Conservation (phyloP, 2,113 vertebrate species). For the Strigops habroptila region DNA sequence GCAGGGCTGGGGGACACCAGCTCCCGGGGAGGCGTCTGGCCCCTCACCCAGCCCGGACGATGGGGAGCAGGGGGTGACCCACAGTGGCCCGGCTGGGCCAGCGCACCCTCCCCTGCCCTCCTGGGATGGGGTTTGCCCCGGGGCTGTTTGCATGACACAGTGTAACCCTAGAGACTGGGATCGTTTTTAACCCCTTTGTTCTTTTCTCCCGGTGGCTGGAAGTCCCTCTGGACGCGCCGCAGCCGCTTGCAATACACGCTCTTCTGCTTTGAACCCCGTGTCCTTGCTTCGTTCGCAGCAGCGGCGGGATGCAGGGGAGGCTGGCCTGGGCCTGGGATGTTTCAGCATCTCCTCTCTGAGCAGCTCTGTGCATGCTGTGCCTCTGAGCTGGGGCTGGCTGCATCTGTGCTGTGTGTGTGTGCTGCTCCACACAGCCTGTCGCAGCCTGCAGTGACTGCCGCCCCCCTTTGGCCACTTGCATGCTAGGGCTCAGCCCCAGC, state of each 20-base stretch:
- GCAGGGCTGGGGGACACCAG: neutral
- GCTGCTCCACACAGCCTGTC: neutral
- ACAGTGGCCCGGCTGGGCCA: neutral
- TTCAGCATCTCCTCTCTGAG: neutral
- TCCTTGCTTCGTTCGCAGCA: constrained; percentile 46
- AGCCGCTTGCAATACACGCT: constrained; percentile 66
- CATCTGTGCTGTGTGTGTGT: rapidly evolving
- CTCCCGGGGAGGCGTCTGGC: rapidly evolving
- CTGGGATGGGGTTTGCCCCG: neutral
- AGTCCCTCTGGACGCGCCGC: neutral
- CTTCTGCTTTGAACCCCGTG: constrained; percentile 57
- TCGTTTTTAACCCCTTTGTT: constrained; percentile 56
- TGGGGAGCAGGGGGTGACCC: neutral
- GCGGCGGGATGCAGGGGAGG: rapidly evolving
- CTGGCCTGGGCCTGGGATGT: neutral
- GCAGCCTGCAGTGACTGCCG: neutral
- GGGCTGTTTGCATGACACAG: constrained; percentile 62
- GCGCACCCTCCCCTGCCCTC: neutral
- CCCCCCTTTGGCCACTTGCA: neutral
- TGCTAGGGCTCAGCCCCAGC: neutral
- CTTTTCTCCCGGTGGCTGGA: constrained; percentile 39
- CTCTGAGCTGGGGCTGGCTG: neutral
- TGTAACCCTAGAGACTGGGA: constrained; percentile 59
- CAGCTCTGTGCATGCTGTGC: neutral
- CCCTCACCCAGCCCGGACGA: rapidly evolving